phyloP scores from a whole-genome alignment of 35 echinoderm and acorn worm genomes.

The Heliocidaris erythrogramma region DNA sequence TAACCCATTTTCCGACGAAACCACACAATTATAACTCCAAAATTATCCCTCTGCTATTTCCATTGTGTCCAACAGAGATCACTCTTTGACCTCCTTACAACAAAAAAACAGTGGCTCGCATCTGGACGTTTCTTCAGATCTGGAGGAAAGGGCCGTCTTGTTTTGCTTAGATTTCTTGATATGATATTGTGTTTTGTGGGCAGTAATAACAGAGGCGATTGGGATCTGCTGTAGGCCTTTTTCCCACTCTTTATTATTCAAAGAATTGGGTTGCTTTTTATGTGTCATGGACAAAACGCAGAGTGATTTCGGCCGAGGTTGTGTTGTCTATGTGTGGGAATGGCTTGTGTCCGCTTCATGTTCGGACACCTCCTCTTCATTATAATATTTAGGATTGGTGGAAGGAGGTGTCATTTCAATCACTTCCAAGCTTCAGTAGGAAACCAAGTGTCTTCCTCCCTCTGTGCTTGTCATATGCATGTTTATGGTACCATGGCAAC shows the following conservation, averaged over 20 bases:
- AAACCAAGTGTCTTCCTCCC: not conserved
- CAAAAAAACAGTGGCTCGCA: not conserved
- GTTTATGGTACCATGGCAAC: conserved; percentile 1
- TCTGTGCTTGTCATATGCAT: not conserved
- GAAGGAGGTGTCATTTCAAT: not conserved
- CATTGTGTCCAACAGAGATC: not conserved
- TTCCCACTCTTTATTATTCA: not conserved
- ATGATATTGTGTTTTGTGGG: not conserved
- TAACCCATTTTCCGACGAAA: conserved; percentile 6
- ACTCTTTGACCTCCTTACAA: not conserved
- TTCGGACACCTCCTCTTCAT: not conserved
- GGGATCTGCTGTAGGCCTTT: not conserved
- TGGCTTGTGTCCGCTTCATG: not conserved
- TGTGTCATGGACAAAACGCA: not conserved
- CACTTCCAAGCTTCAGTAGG: not conserved
- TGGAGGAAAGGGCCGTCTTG: not conserved
- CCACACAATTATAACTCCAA: not conserved
- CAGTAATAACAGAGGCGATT: not conserved
- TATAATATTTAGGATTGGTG: not conserved
- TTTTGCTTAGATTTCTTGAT: not conserved
- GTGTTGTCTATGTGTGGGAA: not conserved
- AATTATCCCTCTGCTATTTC: not conserved
- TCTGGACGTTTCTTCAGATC: not conserved
- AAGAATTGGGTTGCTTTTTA: not conserved
- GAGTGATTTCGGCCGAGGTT: not conserved